Conservation (phyloP, 2,113 vertebrate genomes). For the Varanus salvator region DNA sequence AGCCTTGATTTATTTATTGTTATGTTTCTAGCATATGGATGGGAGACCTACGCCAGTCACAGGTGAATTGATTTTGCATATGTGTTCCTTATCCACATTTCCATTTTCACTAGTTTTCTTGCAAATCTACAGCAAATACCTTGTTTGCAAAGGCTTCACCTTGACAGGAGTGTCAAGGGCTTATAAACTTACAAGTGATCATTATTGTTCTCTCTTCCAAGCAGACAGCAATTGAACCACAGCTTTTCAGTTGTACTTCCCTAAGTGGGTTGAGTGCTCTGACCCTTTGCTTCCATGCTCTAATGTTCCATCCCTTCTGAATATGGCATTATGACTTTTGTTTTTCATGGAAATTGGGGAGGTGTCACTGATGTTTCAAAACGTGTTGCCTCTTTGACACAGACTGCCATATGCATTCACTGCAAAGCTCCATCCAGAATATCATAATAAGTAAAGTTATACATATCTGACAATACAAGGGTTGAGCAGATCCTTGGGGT, state of each 20-base stretch:
- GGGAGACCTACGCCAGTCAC: not conserved
- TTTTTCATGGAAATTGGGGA: slow-evolving; percentile 14
- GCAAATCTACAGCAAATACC: not conserved
- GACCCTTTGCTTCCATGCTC: slow-evolving; percentile 6
- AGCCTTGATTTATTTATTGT: not conserved
- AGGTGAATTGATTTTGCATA: not conserved
- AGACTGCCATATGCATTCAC: not conserved
- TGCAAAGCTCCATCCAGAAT: slow-evolving; percentile 31
- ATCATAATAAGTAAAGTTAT: slow-evolving; percentile 43
- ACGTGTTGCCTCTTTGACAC: slow-evolving; percentile 21
- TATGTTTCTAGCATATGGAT: not conserved
- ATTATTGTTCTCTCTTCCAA: slow-evolving; percentile 32
- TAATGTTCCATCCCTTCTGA: not conserved
- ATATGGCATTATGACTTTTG: not conserved
- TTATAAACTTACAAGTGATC: slow-evolving; percentile 13
- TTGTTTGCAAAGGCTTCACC: slow-evolving; percentile 29
- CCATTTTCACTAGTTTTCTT: not conserved
- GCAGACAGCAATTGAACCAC: slow-evolving; percentile 8
- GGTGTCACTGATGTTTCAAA: slow-evolving; percentile 33
- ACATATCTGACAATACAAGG: slow-evolving; percentile 44
- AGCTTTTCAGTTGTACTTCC: not conserved
- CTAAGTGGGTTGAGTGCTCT: slow-evolving; percentile 23
- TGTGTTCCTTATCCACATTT: not conserved
- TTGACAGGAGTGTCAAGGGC: slow-evolving; percentile 18
- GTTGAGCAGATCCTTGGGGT: slow-evolving; percentile 59